phyloP scores from a whole-genome alignment of 2,113 vertebrate species.

The Lota lota region DNA sequence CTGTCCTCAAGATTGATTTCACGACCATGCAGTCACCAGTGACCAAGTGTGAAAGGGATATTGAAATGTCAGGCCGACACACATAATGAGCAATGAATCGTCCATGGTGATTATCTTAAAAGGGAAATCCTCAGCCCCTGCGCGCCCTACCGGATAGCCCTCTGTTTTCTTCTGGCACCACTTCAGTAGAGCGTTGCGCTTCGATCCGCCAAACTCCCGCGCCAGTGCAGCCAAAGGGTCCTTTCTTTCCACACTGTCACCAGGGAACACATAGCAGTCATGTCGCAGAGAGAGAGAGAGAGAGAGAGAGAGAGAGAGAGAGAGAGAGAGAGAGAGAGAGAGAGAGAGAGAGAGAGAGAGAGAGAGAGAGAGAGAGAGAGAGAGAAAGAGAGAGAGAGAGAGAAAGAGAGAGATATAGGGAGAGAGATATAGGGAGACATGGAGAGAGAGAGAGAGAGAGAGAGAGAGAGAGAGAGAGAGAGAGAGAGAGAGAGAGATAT shows the following conservation, averaged over 20 bases:
- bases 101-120: no score
- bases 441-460: no score
- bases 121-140: conserved; percentile 11
- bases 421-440: no score
- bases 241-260: conserved; percentile 91
- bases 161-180: conserved; percentile 99
- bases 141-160: conserved; percentile 87
- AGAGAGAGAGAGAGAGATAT: conserved; percentile 20
- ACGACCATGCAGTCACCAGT: no score
- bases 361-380: conserved; percentile 9
- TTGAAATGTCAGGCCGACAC: no score
- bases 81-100: no score
- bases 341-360: background rate
- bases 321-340: background rate
- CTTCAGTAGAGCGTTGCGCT: conserved; percentile 94
- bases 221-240: conserved; percentile 93
- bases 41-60: no score
- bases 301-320: conserved; percentile 12
- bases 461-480: no score
- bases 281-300: conserved; percentile 33
- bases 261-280: conserved; percentile 53
- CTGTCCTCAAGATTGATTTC: no score
- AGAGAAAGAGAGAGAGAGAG: conserved; percentile 1
- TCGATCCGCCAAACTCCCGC: conserved; percentile 93
- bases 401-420: no score